Evolutionary conservation across 2,797 vertebrate genomes (phyloP).

Genomic region (Denticeps clupeoides): DNA sequence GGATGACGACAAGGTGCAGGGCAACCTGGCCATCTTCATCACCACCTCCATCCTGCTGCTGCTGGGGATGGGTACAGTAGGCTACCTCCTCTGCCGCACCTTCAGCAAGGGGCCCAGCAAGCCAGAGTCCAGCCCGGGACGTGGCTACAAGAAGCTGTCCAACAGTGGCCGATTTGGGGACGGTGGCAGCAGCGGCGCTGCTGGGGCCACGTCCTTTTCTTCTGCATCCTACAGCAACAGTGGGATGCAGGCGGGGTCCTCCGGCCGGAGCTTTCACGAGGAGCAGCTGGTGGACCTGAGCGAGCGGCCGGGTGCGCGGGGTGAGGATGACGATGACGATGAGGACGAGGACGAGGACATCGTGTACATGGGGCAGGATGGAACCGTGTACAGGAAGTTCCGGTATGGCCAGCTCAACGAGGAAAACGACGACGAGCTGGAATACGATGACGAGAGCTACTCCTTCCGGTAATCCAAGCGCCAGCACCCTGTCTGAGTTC

Average conservation of each 20-base stretch:
- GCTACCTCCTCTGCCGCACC: constrained; percentile 62
- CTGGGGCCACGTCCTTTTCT: constrained; percentile 39
- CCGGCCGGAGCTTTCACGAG: constrained; percentile 49
- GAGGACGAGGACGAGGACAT: constrained; percentile 79
- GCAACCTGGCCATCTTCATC: constrained; percentile 64
- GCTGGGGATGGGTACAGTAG: constrained; percentile 51
- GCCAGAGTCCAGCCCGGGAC: constrained; percentile 38
- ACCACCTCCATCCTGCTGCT: constrained; percentile 64
- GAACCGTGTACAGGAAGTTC: constrained; percentile 87
- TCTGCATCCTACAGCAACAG: constrained; percentile 32
- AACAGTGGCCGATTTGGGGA: constrained; percentile 38
- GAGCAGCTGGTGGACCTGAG: constrained; percentile 72
- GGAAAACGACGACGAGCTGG: constrained; percentile 77
- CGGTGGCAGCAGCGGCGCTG: constrained; percentile 35
- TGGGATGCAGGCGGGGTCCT: constrained; percentile 33
- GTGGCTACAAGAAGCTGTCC: constrained; percentile 74
- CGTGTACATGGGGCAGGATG: constrained; percentile 91
- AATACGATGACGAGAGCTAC: constrained; percentile 91
- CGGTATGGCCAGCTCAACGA: constrained; percentile 78
- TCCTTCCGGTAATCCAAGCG: constrained; percentile 59
- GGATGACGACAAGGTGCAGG: constrained; percentile 11
- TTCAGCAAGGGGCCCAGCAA: constrained; percentile 43
- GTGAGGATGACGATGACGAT: constrained; percentile 35
- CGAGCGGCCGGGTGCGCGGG: constrained; percentile 38
- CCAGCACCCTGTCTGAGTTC: no score